These are phyloP conservation scores for Malacosoma neustria DNA, from an alignment of 2,888 invertebrate genomes.

Conservation along the genomic window DNA sequence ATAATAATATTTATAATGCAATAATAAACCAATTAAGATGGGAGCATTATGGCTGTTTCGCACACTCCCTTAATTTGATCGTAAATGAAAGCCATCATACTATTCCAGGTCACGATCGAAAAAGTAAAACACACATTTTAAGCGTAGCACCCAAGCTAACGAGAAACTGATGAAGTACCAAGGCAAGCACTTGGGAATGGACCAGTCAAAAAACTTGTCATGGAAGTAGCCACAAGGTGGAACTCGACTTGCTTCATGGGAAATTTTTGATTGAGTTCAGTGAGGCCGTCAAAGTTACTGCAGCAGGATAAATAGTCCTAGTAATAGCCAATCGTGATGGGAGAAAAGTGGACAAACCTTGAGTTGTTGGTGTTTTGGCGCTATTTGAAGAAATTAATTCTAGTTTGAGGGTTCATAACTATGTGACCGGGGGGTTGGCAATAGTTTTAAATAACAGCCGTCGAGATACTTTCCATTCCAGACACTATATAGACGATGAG, in stretches of 20 bases:
- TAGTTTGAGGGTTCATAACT: neutral
- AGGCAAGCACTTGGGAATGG: conserved; percentile 1
- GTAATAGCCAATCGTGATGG: conserved; percentile 4
- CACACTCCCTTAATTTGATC: neutral
- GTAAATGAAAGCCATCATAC: too few relatives aligned
- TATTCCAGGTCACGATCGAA: too few relatives aligned
- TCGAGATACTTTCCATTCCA: neutral
- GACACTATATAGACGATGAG: conserved; percentile 1
- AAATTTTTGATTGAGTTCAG: conserved; percentile 7
- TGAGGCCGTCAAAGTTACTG: conserved; percentile 5
- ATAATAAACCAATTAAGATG: conserved; percentile 1
- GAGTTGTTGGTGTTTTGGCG: conserved; percentile 1
- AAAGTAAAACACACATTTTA: too few relatives aligned
- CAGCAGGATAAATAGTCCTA: conserved; percentile 3
- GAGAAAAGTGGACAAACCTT: conserved; percentile 1
- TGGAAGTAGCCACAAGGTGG: conserved; percentile 7
- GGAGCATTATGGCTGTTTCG: neutral
- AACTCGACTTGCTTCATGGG: conserved; percentile 9
- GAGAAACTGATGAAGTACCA: too few relatives aligned
- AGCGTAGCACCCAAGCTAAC: too few relatives aligned
- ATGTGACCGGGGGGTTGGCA: neutral
- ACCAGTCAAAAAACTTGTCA: conserved; percentile 2
- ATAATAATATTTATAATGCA: conserved; percentile 2
- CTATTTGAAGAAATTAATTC: conserved; percentile 1
- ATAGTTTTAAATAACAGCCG: neutral